Conservation (phyloP, 2,888 invertebrate species). For the Amphipoea oculea region DNA sequence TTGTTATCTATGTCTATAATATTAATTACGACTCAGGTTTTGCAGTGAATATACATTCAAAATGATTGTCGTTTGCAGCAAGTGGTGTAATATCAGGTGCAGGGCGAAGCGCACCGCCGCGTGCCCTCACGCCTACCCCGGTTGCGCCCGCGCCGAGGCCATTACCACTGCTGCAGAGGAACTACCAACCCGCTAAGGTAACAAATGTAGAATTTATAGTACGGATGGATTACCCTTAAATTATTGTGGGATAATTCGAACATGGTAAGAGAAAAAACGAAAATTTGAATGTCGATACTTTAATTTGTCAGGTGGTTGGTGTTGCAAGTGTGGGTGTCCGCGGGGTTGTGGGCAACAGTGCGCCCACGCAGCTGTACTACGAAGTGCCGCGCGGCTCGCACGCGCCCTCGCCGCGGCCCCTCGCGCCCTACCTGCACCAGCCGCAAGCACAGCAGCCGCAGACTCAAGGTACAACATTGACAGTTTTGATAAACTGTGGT, state of each 20-base stretch:
- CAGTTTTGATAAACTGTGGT: not conserved
- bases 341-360: conserved; percentile 85
- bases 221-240: not conserved
- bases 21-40: no score
- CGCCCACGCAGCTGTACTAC: conserved; percentile 87
- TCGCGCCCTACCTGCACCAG: conserved; percentile 84
- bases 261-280: not conserved
- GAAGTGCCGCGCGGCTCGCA: conserved; percentile 79
- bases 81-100: conserved; percentile 81
- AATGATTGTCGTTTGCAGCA: conserved; percentile 67
- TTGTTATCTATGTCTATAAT: no score
- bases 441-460: conserved; percentile 62
- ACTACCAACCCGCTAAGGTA: conserved; percentile 88
- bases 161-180: conserved; percentile 85
- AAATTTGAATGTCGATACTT: not conserved
- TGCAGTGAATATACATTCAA: not conserved
- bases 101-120: conserved; percentile 74
- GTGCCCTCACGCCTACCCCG: conserved; percentile 74
- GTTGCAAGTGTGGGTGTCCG: conserved; percentile 83
- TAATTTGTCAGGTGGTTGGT: conserved; percentile 77
- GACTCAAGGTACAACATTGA: conserved; percentile 60
- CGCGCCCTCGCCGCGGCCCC: conserved; percentile 58
- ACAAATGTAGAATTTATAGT: not conserved
- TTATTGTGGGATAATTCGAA: not conserved
- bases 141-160: conserved; percentile 80